A percentile compares a stretch with the other conserved stretches of the same genome.
phyloP scores from a whole-genome alignment of 1,140 invertebrate species.

The Penaeus vannamei region DNA sequence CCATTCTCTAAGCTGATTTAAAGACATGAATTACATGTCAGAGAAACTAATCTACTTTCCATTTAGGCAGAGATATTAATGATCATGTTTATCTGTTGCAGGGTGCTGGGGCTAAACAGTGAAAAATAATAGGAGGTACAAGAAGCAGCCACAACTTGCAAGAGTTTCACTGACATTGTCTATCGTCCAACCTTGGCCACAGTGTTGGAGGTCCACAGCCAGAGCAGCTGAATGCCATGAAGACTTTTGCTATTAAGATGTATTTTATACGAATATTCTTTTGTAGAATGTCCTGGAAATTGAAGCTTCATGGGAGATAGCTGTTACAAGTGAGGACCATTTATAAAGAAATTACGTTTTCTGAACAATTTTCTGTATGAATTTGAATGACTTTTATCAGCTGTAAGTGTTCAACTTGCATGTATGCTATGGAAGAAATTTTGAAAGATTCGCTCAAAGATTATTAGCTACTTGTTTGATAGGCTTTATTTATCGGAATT shows the following conservation, averaged over 20 bases:
- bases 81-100: not conserved
- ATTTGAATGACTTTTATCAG: too few species aligned
- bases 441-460: too few species aligned
- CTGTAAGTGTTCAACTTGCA: too few species aligned
- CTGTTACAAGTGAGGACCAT: constrained; percentile 54
- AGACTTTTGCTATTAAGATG: constrained; percentile 55
- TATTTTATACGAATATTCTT: constrained; percentile 60
- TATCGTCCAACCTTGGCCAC: constrained; percentile 51
- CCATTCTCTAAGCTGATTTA: too few species aligned
- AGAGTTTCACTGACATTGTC: constrained; percentile 60
- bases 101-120: constrained; percentile 59
- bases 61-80: not conserved
- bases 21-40: too few species aligned
- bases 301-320: constrained; percentile 50
- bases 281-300: constrained; percentile 54
- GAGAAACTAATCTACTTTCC: too few species aligned
- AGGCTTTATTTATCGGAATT: too few species aligned
- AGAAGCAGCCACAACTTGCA: constrained; percentile 45
- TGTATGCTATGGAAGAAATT: too few species aligned
- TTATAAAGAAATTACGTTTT: constrained; percentile 1
- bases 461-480: too few species aligned
- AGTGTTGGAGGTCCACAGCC: constrained; percentile 50
- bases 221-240: constrained; percentile 50
- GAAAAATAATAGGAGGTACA: constrained; percentile 24
- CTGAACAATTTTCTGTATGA: too few species aligned